Conservation (phyloP, 2,797 vertebrate genomes). For the Pristis pectinata region DNA sequence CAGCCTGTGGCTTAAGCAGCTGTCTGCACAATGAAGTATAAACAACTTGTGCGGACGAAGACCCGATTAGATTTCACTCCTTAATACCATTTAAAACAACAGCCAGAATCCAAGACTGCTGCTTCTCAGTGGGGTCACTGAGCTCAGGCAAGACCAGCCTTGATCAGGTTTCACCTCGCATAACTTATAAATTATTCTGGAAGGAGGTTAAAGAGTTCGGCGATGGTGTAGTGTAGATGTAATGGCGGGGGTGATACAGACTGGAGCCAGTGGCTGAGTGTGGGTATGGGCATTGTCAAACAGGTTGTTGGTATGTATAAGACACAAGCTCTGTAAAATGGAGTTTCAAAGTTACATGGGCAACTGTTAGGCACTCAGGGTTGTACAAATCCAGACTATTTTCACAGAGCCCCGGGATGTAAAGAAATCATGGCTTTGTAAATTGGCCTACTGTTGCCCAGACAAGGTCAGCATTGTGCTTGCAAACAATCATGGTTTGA, state of each 20-base stretch:
- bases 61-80: neutral
- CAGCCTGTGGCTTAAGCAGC: neutral
- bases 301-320: neutral
- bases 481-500: neutral
- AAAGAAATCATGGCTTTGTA: neutral
- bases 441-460: neutral
- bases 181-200: neutral
- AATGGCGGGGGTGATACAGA: no score
- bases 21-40: neutral
- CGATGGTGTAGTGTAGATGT: neutral
- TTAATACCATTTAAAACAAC: neutral
- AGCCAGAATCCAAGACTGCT: neutral
- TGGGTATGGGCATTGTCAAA: neutral
- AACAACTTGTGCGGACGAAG: neutral
- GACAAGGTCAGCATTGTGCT: neutral
- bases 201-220: neutral
- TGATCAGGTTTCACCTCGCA: neutral
- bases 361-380: neutral
- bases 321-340: neutral
- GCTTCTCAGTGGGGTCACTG: neutral
- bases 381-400: neutral
- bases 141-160: neutral
- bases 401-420: neutral
- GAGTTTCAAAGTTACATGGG: neutral
- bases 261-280: neutral